phyloP scores from a whole-genome alignment of 2,888 invertebrate genomes.

The Drosophila paucipuncta region DNA sequence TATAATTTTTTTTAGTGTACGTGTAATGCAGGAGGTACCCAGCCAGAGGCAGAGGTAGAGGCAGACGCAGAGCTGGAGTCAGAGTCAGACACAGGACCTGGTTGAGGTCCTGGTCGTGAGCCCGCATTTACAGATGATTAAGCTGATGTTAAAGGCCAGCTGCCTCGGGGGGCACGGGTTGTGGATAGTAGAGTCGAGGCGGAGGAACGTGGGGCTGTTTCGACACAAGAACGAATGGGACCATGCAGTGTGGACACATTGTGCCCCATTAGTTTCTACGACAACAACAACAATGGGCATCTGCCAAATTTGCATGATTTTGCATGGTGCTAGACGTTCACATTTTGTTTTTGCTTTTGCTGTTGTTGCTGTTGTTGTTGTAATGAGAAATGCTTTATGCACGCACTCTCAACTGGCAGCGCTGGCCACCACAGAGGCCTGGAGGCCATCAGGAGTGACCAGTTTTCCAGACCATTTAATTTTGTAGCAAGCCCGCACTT shows the following conservation, averaged over 20 bases:
- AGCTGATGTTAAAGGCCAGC: constrained; percentile 82
- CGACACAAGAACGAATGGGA: constrained; percentile 12
- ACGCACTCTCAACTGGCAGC: constrained; percentile 65
- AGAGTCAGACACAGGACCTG: constrained; percentile 35
- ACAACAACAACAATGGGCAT: constrained; percentile 58
- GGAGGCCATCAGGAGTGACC: constrained; percentile 55
- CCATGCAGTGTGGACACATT: constrained; percentile 72
- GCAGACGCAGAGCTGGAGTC: constrained; percentile 19
- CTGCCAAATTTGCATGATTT: constrained; percentile 77
- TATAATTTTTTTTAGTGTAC: constrained; percentile 10
- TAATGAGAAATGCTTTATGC: constrained; percentile 77
- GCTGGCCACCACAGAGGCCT: constrained; percentile 4
- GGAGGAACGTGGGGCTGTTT: background rate
- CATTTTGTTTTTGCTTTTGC: constrained; percentile 11
- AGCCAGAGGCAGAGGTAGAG: constrained; percentile 20
- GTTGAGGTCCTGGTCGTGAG: constrained; percentile 42
- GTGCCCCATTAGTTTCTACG: constrained; percentile 80
- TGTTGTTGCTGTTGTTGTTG: constrained; percentile 39
- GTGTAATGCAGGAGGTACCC: constrained; percentile 51
- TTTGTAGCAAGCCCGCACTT: constrained; percentile 69
- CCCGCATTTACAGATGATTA: constrained; percentile 84
- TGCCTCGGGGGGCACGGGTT: constrained; percentile 5
- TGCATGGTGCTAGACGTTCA: constrained; percentile 47
- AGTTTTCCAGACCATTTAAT: constrained; percentile 84
- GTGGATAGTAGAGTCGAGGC: background rate